phyloP scores from a whole-genome alignment of 1,140 invertebrate genomes.

The Procambarus virginalis region DNA sequence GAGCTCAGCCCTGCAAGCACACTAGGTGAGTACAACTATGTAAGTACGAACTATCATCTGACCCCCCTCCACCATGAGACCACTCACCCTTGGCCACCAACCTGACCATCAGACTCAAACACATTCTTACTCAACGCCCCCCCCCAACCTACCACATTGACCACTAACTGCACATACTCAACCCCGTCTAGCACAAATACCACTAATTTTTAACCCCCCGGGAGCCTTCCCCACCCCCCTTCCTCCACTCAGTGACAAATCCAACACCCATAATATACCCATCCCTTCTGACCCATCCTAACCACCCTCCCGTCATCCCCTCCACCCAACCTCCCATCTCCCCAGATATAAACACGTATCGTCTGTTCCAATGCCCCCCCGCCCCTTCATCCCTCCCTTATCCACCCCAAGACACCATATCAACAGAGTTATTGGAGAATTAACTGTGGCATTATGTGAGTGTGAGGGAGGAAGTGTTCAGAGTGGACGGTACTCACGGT shows the following conservation, averaged over 20 bases:
- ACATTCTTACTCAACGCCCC: background rate
- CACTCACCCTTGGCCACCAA: too few species aligned
- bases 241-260: too few species aligned
- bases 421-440: conserved; percentile 19
- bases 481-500: background rate
- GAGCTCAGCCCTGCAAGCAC: too few species aligned
- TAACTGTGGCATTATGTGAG: conserved; percentile 34
- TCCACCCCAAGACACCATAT: background rate
- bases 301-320: too few species aligned
- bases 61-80: too few species aligned
- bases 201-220: background rate
- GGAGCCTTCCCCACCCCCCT: background rate
- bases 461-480: background rate
- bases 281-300: too few species aligned
- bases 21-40: too few species aligned
- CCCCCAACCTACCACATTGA: conserved; percentile 1
- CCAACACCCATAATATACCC: too few species aligned
- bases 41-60: too few species aligned
- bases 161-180: too few species aligned
- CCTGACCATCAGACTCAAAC: background rate
- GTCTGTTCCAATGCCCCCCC: background rate
- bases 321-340: too few species aligned
- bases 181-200: too few species aligned
- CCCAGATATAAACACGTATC: background rate
- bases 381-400: background rate